phyloP scores from a whole-genome alignment of 2,888 invertebrate genomes.

The Scaptomyza caliginosa region DNA sequence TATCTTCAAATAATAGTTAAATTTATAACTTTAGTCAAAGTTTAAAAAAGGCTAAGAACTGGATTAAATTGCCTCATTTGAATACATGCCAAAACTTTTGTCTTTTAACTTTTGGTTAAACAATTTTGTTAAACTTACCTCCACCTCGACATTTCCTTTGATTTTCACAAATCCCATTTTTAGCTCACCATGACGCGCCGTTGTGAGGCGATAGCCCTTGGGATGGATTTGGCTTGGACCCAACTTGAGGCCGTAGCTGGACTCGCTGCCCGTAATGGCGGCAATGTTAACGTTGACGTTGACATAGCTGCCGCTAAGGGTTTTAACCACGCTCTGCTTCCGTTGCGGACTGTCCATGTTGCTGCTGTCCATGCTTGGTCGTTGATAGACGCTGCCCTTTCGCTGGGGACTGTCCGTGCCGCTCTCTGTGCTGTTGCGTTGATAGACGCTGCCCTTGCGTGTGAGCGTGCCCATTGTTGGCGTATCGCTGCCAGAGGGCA shows the following conservation, averaged over 20 bases:
- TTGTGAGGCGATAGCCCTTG: constrained; percentile 88
- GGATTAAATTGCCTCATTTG: neutral
- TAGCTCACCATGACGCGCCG: constrained; percentile 91
- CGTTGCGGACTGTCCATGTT: constrained; percentile 57
- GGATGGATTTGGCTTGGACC: constrained; percentile 94
- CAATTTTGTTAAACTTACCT: constrained; percentile 84
- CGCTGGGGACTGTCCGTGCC: constrained; percentile 51
- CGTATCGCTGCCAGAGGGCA: constrained; percentile 48
- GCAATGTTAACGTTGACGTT: constrained; percentile 48
- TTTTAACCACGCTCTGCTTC: constrained; percentile 73
- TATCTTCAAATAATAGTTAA: neutral
- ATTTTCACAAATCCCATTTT: constrained; percentile 94
- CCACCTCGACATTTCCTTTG: constrained; percentile 96
- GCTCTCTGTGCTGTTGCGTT: constrained; percentile 50
- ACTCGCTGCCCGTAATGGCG: constrained; percentile 67
- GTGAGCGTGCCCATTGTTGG: constrained; percentile 56
- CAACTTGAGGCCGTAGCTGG: constrained; percentile 88
- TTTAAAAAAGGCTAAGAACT: neutral
- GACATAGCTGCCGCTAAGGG: constrained; percentile 67
- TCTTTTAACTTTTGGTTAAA: neutral
- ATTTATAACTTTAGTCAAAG: neutral
- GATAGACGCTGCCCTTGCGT: constrained; percentile 67
- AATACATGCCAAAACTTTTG: neutral
- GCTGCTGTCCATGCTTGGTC: constrained; percentile 31
- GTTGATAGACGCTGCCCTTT: constrained; percentile 61